phyloP scores from a whole-genome alignment of 1,140 invertebrate genomes.

The Spodoptera frugiperda region DNA sequence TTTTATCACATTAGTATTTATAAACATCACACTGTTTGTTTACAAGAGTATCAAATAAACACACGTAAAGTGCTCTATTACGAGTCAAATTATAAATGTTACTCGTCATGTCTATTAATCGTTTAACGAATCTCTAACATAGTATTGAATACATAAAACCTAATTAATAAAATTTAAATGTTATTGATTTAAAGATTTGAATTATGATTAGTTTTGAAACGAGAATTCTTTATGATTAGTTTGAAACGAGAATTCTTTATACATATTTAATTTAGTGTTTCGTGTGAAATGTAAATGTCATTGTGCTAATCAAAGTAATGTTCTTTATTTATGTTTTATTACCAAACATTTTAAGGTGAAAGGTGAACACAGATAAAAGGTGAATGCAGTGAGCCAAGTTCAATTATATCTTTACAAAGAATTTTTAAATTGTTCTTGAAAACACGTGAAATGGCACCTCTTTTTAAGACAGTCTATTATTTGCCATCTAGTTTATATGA shows the following conservation, averaged over 20 bases:
- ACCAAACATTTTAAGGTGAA: constrained; percentile 30
- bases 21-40: constrained; percentile 14
- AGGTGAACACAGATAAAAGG: constrained; percentile 39
- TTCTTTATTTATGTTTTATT: constrained; percentile 1
- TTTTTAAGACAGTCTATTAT: constrained; percentile 22
- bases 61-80: not conserved
- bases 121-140: too few species aligned
- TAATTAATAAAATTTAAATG: constrained; percentile 4
- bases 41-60: not conserved
- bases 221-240: constrained; percentile 16
- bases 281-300: constrained; percentile 33
- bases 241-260: constrained; percentile 14
- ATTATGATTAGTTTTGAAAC: constrained; percentile 28
- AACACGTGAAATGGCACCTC: constrained; percentile 11
- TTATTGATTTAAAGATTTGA: constrained; percentile 22
- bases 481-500: constrained; percentile 49
- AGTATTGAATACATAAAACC: constrained; percentile 5
- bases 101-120: not conserved
- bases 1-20: constrained; percentile 15
- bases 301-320: constrained; percentile 34
- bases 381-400: constrained; percentile 38
- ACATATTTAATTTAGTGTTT: constrained; percentile 30
- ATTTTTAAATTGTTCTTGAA: constrained; percentile 16
- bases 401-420: constrained; percentile 13
- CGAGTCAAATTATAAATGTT: not conserved